Base-by-base conservation (phyloP, 2,888 invertebrate species). In the Leptinotarsa haldemani region DNA sequence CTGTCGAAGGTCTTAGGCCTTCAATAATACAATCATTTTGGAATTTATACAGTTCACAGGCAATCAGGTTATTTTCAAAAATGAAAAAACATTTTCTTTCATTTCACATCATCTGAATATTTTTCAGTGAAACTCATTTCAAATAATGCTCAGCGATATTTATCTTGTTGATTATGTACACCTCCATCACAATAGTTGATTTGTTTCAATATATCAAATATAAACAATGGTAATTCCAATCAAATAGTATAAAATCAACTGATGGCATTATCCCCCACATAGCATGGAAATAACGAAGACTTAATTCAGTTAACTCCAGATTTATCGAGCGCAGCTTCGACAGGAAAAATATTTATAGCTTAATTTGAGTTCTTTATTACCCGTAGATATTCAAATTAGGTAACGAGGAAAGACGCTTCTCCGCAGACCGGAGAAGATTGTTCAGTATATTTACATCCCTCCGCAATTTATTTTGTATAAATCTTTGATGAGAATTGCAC, bases 261-360 rank as follows among this genome's bases (percentile, higher is more conserved):
- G 52, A 50, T 53, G 70, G 40, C 74, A 74, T 77, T 74, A 75
- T 77, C 71, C 52, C 72, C 66, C 68, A 52, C 64, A 73, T 63
- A 66, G 73, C 70, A 61, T 65, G 73, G 70, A 75, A 78, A 75
- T 76, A 75, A 69, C 74, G 70, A 73, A 73, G 75, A 70, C 78
- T 73, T 79, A 82, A 84, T 84, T 82, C 80, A 81, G 83, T 83
- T 83, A 84, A 81, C 82, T 81, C 70, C 78, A 80, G 81, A 86
- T 86, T 86, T 86, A 86, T 86, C 82, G 84, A 81, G 81, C 81
- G 58, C 82, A 84, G 82, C 84, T 86, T 86, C 85, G 85, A 86
- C 85, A 84, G 82, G 75, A 80, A 81, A 84, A 85, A 84, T 86
- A 86, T 86, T 86, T 86, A 86, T 86, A 80, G 84, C 83, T 84